Evolutionary conservation across 23 tunicate genomes (phyloP), one percentile per base, ranked within the genome.

Genomic region (Diplosoma virens): DNA sequence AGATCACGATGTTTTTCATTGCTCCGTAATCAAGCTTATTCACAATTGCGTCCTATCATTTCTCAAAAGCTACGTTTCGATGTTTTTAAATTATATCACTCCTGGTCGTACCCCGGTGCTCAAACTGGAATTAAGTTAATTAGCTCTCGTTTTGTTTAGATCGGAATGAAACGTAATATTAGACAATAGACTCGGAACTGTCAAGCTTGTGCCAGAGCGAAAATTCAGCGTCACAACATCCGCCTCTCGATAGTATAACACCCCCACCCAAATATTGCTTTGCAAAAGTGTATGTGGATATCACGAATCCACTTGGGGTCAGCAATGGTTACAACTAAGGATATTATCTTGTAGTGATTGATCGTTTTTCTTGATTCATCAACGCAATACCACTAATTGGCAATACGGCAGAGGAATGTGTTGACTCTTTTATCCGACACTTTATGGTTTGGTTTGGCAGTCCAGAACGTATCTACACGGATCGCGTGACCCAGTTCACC

Each of bases 71-170:
- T 55, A 25, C 24, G 24, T 25, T 55, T 11, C 24, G 24, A 16
- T 4, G 63, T 55, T 22, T 55, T 55, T 20, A 11, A 20, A 16
- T 20, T 11, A 20, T 55, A 55, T 20, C 63, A 55, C 20, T 55
- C 63, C 20, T 55, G 63, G 63, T 55, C 63, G 4, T 25, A 55
- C 63, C 63, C 63, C 21, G 63, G 63, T 4, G 63, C 63, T 20
- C 17, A 55, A 16, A 55, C 63, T 4, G 63, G 63, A 4, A 55
- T 55, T 25, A 55, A 55, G 20, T 25, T 55, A 6, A 55, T 55
- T 11, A 55, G 21, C 21, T 4, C 17, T 4, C 63, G 24, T 55
- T 55, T 55, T 11, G 63, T 55, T 16, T 55, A 25, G 63, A 16
- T 14, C 5, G 24, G 24, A 4, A 55, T 55, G 63, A 55, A 55